Evolutionary conservation across 2,797 vertebrate genomes (phyloP).

Genomic region (Sebastes vulpes): DNA sequence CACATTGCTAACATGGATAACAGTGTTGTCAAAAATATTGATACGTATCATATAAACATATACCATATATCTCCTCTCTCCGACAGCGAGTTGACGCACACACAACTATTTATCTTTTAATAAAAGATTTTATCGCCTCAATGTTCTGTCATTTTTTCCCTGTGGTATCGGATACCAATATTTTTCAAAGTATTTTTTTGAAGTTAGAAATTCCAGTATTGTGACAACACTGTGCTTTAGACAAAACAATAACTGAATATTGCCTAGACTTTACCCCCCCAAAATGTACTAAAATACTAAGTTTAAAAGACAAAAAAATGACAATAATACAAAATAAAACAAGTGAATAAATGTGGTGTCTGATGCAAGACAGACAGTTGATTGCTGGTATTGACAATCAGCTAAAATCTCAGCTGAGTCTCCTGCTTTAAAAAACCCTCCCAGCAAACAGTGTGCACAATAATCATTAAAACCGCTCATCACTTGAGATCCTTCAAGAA

Average conservation of each 20-base stretch:
- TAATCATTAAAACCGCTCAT: slow-evolving; percentile 15
- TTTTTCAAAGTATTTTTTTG: too few relatives aligned
- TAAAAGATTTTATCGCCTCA: too few relatives aligned
- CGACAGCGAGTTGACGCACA: too few relatives aligned
- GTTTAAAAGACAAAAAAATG: background rate
- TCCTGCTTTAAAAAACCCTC: slow-evolving; percentile 2
- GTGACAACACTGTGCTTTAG: too few relatives aligned
- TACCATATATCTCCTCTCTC: accelerated
- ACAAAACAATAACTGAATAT: background rate
- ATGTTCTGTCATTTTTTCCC: too few relatives aligned
- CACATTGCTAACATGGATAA: background rate
- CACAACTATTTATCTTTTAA: too few relatives aligned
- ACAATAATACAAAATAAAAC: background rate
- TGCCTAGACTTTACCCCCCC: background rate
- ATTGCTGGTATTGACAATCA: background rate
- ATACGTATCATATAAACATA: too few relatives aligned
- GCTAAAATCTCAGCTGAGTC: background rate
- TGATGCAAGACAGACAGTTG: background rate
- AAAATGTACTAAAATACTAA: background rate
- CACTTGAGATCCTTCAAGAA: background rate
- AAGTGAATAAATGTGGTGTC: background rate
- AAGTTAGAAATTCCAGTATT: too few relatives aligned
- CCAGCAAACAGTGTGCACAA: background rate
- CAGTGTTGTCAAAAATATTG: too few relatives aligned
- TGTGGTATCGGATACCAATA: too few relatives aligned